A percentile compares a stretch with the other conserved stretches of the same genome.
These are phyloP conservation scores for Blera fallax DNA, from an alignment of 2,888 invertebrate species.

Conservation along the genomic window DNA sequence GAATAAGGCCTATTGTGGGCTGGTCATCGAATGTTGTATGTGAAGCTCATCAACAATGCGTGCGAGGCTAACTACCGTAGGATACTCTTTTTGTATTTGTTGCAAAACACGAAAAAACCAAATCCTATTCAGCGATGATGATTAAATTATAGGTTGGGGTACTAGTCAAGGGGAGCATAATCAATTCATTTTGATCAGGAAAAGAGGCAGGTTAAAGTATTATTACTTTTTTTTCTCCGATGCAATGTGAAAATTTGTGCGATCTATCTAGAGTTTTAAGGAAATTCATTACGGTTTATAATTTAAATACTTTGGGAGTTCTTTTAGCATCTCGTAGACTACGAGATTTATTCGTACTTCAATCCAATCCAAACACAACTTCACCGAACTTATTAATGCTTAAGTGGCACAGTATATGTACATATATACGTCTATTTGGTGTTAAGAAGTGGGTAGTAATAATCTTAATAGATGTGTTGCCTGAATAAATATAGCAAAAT, in stretches of 20 bases:
- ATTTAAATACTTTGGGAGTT: background rate
- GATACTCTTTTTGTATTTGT: background rate
- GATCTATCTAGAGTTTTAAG: conserved; percentile 5
- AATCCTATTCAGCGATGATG: conserved; percentile 74
- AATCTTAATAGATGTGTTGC: background rate
- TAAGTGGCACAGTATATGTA: background rate
- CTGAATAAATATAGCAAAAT: background rate
- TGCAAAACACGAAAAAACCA: conserved; percentile 7
- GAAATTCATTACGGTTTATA: background rate
- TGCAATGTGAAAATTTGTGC: conserved; percentile 1
- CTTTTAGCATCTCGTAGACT: background rate
- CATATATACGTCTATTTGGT: no score
- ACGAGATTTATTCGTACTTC: background rate
- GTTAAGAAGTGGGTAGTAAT: background rate
- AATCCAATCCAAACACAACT: background rate
- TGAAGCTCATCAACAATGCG: conserved; percentile 61
- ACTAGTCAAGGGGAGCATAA: conserved; percentile 57
- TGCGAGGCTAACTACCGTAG: conserved; percentile 54
- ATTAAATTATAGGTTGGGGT: conserved; percentile 74
- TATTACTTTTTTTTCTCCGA: background rate
- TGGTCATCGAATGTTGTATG: conserved; percentile 34
- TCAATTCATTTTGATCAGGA: conserved; percentile 37
- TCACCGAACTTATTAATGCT: background rate
- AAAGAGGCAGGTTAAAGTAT: background rate
- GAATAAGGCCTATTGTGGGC: conserved; percentile 41